Percentiles rank a stretch among this genome's conserved stretches.
phyloP scores from a whole-genome alignment of 2,888 invertebrate genomes.

The Crocallis elinguaria region DNA sequence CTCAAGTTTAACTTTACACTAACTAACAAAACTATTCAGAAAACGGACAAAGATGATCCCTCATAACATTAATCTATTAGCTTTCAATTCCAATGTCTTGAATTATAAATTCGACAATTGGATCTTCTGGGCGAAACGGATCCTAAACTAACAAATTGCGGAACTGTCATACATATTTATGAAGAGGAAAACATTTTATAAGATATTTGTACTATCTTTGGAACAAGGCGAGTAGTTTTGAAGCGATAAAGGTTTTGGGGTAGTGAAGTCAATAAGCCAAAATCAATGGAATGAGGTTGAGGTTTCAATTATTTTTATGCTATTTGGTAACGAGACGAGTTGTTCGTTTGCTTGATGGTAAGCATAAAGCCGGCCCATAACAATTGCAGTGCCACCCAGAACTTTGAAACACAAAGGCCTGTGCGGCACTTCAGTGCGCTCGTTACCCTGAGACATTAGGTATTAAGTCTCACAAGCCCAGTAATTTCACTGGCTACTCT shows the following conservation, averaged over 20 bases:
- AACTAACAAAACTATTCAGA: background rate
- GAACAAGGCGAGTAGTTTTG: background rate
- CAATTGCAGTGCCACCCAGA: too few relatives aligned
- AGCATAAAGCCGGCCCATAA: too few relatives aligned
- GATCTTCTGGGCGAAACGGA: background rate
- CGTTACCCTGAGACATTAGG: too few relatives aligned
- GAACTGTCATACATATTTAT: constrained; percentile 17
- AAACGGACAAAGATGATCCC: constrained; percentile 6
- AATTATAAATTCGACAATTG: constrained; percentile 17
- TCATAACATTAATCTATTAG: constrained; percentile 8
- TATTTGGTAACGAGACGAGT: too few relatives aligned
- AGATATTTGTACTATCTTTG: constrained; percentile 13
- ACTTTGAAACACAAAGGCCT: too few relatives aligned
- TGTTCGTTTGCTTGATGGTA: too few relatives aligned
- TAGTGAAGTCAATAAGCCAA: background rate
- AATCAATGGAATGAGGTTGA: too few relatives aligned
- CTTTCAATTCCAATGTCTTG: constrained; percentile 4
- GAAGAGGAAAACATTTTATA: constrained; percentile 4
- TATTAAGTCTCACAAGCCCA: too few relatives aligned
- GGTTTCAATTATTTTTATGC: too few relatives aligned
- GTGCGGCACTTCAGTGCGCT: too few relatives aligned
- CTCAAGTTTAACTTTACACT: background rate
- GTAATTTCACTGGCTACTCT: too few relatives aligned
- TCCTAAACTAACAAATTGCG: constrained; percentile 22
- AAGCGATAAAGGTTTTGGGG: background rate